Percentiles rank a stretch among this genome's conserved stretches.
phyloP scores from a whole-genome alignment of 2,797 vertebrate genomes.

The Tiaroga cobitis region DNA sequence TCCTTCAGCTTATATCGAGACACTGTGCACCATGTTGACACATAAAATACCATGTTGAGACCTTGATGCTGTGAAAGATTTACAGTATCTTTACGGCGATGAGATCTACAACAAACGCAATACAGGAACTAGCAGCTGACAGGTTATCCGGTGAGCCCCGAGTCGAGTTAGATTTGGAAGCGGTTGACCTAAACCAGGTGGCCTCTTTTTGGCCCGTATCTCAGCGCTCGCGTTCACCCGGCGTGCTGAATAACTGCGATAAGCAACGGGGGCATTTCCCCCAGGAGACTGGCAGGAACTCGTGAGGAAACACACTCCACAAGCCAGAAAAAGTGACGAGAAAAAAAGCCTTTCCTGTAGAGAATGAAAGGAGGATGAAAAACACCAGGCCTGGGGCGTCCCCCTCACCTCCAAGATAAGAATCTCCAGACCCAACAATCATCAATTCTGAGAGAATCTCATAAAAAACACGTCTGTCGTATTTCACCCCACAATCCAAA shows the following conservation, averaged over 20 bases:
- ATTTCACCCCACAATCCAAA: not conserved
- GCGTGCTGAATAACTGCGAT: conserved; percentile 61
- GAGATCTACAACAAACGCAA: conserved; percentile 30
- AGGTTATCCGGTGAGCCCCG: conserved; percentile 18
- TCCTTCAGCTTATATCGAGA: conserved; percentile 17
- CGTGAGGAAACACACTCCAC: conserved; percentile 66
- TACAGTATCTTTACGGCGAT: not conserved
- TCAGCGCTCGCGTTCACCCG: conserved; percentile 47
- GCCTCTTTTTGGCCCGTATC: conserved; percentile 53
- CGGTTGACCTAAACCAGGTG: conserved; percentile 60
- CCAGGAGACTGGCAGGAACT: conserved; percentile 60
- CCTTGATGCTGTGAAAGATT: conserved; percentile 35
- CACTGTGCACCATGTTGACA: conserved; percentile 28
- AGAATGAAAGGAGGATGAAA: conserved; percentile 55
- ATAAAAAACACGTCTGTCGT: not conserved
- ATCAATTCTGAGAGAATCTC: not conserved
- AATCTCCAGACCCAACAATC: conserved; percentile 10
- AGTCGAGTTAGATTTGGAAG: conserved; percentile 57
- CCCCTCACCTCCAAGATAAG: conserved; percentile 37
- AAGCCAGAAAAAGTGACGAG: conserved; percentile 49
- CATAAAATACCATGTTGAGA: conserved; percentile 18
- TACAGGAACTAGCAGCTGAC: conserved; percentile 46
- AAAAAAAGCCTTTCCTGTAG: conserved; percentile 55
- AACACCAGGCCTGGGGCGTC: conserved; percentile 48
- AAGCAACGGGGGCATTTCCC: conserved; percentile 68